Base-by-base conservation (phyloP, 2,888 invertebrate genomes). In the Machimus atricapillus region DNA sequence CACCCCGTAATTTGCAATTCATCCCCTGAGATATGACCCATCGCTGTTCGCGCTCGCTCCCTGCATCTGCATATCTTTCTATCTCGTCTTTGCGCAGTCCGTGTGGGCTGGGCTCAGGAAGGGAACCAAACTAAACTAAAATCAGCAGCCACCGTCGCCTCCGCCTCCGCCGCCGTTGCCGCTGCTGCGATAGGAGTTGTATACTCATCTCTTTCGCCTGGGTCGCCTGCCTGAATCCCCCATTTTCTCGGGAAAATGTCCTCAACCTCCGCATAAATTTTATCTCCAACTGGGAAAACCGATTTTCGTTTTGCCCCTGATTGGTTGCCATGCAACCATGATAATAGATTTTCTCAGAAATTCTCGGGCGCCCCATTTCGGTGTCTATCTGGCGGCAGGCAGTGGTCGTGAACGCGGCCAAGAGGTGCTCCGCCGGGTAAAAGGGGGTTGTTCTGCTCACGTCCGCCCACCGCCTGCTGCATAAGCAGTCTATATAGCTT, bases 261-360 rank as follows among this genome's bases (percentile, higher is more conserved):
- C 85, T 85, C 85, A 85, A 85, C 74, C 85, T 85, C 74, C 58
- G 77, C 58, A 86, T 77, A 78, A 58, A 58, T 77, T n/a, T 78
- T 86, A 86, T 86, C 78, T 86, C 58, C 56, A 78, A 77, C 74
- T 87, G 76, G 83, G 83, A 77, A 87, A 87, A 76, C 87, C 83
- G 82, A 87, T 87, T 87, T 87, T 87, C 87, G 87, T 87, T 85
- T 83, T 87, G 87, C 85, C 87, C 87, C 87, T 87, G 87, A 87
- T 87, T 87, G 87, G 87, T 87, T 81, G 81, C 87, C 74, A 86
- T 85, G 66, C 85, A 87, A 87, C 87, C 74, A 31, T 85, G 87
- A 87, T 87, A 87, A 87, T 87, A 87, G 78, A 87, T 85, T 85
- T 78, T 79, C 40, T 85, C 74, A 85, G 85, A 85, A 85, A 85